Evolutionary conservation across 1,140 invertebrate species (phyloP), one percentile per base, ranked within the genome.

Genomic region (Agrypnia vestita): DNA sequence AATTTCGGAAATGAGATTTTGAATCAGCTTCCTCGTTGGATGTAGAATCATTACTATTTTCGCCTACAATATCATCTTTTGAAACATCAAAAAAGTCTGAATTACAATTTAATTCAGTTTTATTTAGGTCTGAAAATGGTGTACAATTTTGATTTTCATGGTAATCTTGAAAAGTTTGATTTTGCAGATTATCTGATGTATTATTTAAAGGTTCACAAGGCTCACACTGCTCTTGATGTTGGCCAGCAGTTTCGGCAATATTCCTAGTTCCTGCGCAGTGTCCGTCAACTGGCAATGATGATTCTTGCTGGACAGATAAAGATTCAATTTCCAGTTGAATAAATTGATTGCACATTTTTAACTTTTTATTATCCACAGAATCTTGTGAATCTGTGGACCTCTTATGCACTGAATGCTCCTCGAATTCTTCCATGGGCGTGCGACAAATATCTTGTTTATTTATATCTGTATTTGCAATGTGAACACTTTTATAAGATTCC

Each of bases 31-130:
- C 71, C 13, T 73, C 71, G 4, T 73, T 73, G 12, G 53, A 73
- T 51, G 15, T 25, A 61, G 73, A 75, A 75, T 75, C 53, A 75
- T 47, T 61, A 61, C 73, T 75, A 21, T 61, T 75, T 43, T 59
- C 73, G n/a, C 55, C 15, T 13, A 19, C 12, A 47, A 15, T n/a
- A 19, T 75, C 69, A 53, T 43, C 55, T 75, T 75, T 75, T 15
- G 35, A 43, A 46, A 59, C 35, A 21, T 61, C 21, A 47, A 75
- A 61, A 61, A 59, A 61, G 13, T 61, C 53, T 44, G 53, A 46
- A 10, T 53, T 25, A 21, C 71, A 73, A 73, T 53, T 53, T 3
- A 15, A n/a, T 55, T 13, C 15, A 13, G 21, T 25, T 35, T 73
- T 43, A 13, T 53, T 17, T 35, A 55, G 15, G 13, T 55, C 21